A percentile compares a stretch with the other conserved stretches of the same genome.
phyloP scores from a whole-genome alignment of 1,140 invertebrate species.

The Drosophila micromelanica region DNA sequence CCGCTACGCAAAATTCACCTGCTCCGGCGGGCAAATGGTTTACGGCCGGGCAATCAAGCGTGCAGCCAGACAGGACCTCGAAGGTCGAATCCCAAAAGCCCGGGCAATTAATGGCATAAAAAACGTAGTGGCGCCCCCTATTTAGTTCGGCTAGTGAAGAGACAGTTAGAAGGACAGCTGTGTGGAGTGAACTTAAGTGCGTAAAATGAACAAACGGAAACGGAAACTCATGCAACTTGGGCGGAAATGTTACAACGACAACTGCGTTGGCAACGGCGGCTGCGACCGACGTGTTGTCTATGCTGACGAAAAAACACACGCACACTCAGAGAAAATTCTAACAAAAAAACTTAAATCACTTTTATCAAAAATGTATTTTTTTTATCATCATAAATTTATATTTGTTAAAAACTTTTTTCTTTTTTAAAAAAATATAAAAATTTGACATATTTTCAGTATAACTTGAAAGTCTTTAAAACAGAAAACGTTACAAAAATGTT shows the following conservation, averaged over 20 bases:
- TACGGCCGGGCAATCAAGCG: conserved; percentile 63
- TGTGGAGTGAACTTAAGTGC: conserved; percentile 46
- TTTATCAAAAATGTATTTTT: no score
- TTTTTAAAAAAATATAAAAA: no score
- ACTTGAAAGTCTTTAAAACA: no score
- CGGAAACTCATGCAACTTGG: conserved; percentile 74
- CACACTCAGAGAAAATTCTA: not conserved
- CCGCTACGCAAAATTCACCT: conserved; percentile 25
- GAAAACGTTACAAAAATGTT: no score
- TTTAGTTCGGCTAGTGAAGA: no score
- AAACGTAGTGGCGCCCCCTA: conserved; percentile 18
- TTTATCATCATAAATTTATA: no score
- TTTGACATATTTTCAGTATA: no score
- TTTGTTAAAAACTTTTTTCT: no score
- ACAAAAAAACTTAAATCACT: no score
- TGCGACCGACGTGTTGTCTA: not conserved
- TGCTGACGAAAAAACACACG: conserved; percentile 21
- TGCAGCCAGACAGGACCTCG: conserved; percentile 37
- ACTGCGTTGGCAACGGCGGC: conserved; percentile 3
- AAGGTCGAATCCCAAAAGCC: conserved; percentile 16
- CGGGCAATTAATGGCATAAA: conserved; percentile 74
- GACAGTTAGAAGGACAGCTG: not conserved
- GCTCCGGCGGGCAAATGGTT: conserved; percentile 28
- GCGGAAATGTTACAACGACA: conserved; percentile 67
- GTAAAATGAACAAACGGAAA: conserved; percentile 73